Base-by-base conservation (phyloP, 2,888 invertebrate genomes). In the Amblyjoppa proteus region DNA sequence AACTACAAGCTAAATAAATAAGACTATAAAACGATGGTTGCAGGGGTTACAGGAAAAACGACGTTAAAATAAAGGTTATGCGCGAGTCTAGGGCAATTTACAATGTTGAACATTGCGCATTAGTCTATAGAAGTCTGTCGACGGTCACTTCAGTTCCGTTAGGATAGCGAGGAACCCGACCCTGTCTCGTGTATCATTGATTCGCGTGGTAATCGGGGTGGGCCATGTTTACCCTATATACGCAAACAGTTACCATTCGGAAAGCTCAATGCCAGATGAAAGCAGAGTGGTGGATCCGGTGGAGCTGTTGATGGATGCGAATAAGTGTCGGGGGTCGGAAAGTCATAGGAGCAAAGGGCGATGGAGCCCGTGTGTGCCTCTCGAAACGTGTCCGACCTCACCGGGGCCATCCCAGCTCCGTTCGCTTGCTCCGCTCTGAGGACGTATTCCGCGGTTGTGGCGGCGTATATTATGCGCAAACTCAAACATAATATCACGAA, bases 401-500 rank as follows among this genome's bases (percentile, higher is more conserved):
- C 41, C 11, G 34, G 38, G 9, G 41, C 28, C 56, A 51, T 61
- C 41, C 64, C 13, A 20, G 41, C 41, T 83, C 49, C 45, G 64
- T 71, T 7, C 1, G 58, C 13, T 20, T 28, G 58, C 28, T 58
- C 31, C 5, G 34, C 31, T 64, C 61, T n/a, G 31, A 64, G 31
- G 61, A 28, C 61, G 31, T 64, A 64, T 64, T 25, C 38, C 53
- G 56, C 28, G 11, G 58, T 45, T 53, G 81, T 58, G 61, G 76
- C 70, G 68, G 88, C 90, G 90, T 91, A 91, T 92, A 93, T 93
- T 93, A 92, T 92, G 87, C 89, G 83, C 89, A 89, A 93, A 93
- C 92, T 93, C 93, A 93, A 93, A 93, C 93, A 93, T 93, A 93
- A 93, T 93, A 93, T 93, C 93, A 90, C 89, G 91, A 91, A 91